Evolutionary conservation across 2,888 invertebrate genomes (phyloP).

Genomic region (Lamellibrachia columna): DNA sequence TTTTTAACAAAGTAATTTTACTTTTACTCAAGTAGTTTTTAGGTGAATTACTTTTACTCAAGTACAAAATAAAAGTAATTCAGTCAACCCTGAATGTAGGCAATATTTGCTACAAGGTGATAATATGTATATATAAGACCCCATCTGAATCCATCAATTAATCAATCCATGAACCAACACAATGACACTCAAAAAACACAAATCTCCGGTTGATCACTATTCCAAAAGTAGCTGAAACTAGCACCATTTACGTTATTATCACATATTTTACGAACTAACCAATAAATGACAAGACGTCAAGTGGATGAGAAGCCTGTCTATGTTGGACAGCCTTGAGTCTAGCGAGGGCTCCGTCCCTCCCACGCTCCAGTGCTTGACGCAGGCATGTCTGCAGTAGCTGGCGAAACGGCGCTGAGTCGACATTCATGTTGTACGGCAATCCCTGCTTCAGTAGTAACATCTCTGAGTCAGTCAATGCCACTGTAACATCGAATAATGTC

Average conservation of each 20-base stretch:
- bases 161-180: too few species aligned
- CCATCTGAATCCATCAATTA: too few species aligned
- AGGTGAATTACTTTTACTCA: too few species aligned
- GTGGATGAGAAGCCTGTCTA: not conserved
- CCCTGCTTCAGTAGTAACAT: conserved; percentile 48
- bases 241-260: not conserved
- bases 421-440: conserved; percentile 58
- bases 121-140: too few species aligned
- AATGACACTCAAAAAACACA: too few species aligned
- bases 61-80: too few species aligned
- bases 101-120: too few species aligned
- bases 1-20: too few species aligned
- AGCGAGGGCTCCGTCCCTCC: conserved; percentile 58
- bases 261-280: not conserved
- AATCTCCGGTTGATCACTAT: too few species aligned
- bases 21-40: too few species aligned
- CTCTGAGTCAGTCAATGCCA: conserved; percentile 41
- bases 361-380: conserved; percentile 52
- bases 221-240: too few species aligned
- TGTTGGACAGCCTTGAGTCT: conserved; percentile 39
- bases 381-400: conserved; percentile 57
- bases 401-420: conserved; percentile 63
- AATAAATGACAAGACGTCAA: conserved; percentile 17
- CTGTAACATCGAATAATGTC: not conserved
- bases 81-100: too few species aligned